Percentiles rank a stretch among this genome's conserved stretches.
phyloP scores from a whole-genome alignment of 92 coral and sea anemone genomes.

The Scolanthus callimorphus region DNA sequence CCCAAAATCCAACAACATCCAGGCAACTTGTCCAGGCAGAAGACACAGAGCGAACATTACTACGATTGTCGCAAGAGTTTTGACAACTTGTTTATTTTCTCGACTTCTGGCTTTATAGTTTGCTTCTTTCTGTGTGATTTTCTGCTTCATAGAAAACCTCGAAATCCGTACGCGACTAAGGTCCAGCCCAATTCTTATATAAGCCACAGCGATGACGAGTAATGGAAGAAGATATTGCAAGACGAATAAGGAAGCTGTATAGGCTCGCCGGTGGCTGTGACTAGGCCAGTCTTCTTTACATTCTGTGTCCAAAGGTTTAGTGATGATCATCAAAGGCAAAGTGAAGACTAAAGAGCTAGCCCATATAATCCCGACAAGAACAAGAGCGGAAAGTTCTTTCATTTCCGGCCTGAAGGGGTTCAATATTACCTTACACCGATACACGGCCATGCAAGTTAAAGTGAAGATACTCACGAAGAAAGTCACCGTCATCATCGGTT shows the following conservation, averaged over 20 bases:
- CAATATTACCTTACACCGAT: constrained; percentile 78
- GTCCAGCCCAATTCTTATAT: constrained; percentile 77
- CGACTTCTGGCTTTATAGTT: constrained; percentile 56
- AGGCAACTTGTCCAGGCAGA: constrained; percentile 85
- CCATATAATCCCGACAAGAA: constrained; percentile 61
- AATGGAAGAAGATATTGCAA: constrained; percentile 85
- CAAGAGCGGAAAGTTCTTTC: constrained; percentile 44
- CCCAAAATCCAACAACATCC: constrained; percentile 86
- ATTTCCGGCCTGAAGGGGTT: constrained; percentile 78
- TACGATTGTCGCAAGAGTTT: constrained; percentile 84
- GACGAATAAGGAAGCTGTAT: constrained; percentile 67
- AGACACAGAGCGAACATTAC: constrained; percentile 78
- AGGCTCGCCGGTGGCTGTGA: constrained; percentile 44
- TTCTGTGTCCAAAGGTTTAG: constrained; percentile 15
- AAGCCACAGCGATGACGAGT: constrained; percentile 64
- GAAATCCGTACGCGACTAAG: constrained; percentile 43
- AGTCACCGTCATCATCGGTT: constrained; percentile 78
- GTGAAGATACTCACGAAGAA: constrained; percentile 84
- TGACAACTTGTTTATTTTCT: constrained; percentile 83
- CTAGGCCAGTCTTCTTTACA: constrained; percentile 79
- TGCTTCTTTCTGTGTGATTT: constrained; percentile 8
- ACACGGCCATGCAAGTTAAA: constrained; percentile 81
- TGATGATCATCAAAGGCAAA: constrained; percentile 65
- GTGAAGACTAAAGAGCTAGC: constrained; percentile 42
- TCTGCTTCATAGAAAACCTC: constrained; percentile 10